Conservation (phyloP, 2,797 vertebrate species). For the Lophius americanus region DNA sequence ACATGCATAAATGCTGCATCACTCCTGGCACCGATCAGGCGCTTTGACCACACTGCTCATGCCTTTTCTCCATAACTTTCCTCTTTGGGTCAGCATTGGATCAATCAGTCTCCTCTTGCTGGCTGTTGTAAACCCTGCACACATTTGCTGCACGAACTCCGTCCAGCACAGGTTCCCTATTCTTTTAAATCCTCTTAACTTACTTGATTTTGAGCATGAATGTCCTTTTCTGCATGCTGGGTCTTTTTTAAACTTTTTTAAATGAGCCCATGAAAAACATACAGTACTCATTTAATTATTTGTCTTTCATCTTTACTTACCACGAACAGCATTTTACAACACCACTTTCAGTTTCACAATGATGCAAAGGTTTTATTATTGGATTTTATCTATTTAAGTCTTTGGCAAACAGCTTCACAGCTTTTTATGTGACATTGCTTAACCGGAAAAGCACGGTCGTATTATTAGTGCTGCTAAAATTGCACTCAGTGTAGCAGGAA, state of each 20-base stretch:
- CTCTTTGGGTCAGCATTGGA: slow-evolving; percentile 52
- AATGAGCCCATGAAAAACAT: slow-evolving; percentile 27
- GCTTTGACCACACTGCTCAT: slow-evolving; percentile 36
- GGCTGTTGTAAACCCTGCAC: slow-evolving; percentile 49
- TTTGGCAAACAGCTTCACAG: slow-evolving; percentile 39
- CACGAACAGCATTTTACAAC: slow-evolving; percentile 25
- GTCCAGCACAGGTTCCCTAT: slow-evolving; percentile 60
- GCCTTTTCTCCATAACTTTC: slow-evolving; percentile 38
- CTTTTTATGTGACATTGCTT: slow-evolving; percentile 43
- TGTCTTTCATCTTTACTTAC: slow-evolving; percentile 23
- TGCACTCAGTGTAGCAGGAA: slow-evolving; percentile 17
- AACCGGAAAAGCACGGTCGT: slow-evolving; percentile 40
- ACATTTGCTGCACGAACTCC: slow-evolving; percentile 62
- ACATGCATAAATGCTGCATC: slow-evolving; percentile 36
- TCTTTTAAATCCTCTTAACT: slow-evolving; percentile 50
- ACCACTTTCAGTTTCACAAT: slow-evolving; percentile 25
- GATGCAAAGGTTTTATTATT: slow-evolving; percentile 32
- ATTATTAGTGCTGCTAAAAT: slow-evolving; percentile 49
- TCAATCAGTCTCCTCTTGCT: slow-evolving; percentile 38
- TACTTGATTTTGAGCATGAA: slow-evolving; percentile 46
- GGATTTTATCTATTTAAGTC: slow-evolving; percentile 44
- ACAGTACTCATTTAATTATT: slow-evolving; percentile 28
- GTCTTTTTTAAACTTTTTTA: slow-evolving; percentile 37
- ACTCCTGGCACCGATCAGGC: slow-evolving; percentile 34
- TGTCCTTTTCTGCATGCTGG: slow-evolving; percentile 31